Base-by-base conservation (phyloP, 1,140 invertebrate species). In the Plutomurus gul region DNA sequence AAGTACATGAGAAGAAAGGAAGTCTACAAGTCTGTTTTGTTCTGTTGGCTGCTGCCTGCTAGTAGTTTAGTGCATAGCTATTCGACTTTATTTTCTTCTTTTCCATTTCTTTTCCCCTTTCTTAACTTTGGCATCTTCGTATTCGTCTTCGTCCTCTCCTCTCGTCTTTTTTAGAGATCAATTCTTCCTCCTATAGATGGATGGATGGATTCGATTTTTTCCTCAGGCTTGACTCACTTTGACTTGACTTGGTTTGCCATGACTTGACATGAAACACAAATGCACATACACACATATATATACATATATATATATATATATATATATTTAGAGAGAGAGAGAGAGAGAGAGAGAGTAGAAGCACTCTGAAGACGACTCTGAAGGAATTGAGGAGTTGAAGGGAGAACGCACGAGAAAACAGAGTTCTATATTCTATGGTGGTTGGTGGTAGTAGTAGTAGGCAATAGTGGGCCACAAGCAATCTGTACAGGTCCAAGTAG, bases 181-280 rank as follows among this genome's bases (percentile, higher is more conserved):
- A 65, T 65, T 65, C 56, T 65, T 65, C 25, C 10, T 65, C 25
- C 27, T 65, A 65, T 65, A 30, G 27, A 65, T 65, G 56, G 56
- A 65, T 65, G 56, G 56, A 65, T 65, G 56, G 56, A 33, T 65
- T 65, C 56, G 56, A 65, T 65, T 65, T 65, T 65, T 65, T 65
- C 56, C 56, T 65, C 25, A 65, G 56, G 56, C 56, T 65, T 65
- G 56, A 65, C 56, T 65, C 25, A 36, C 13, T 65, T 65, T 65
- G 56, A 65, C 56, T 65, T 65, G 56, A 60, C 51, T 60, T 60
- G 27, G 30, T 65, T 65, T 65, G 30, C 56, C 27, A 65, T 65
- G 56, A 65, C 56, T 65, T 65, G 56, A 65, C 56, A 65, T 65
- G 56, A 65, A 65, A 65, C 56, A 65, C 56, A 33, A n/a, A 30